These are phyloP conservation scores for Nylanderia fulva DNA, from an alignment of 1,140 invertebrate species.

Conservation along the genomic window DNA sequence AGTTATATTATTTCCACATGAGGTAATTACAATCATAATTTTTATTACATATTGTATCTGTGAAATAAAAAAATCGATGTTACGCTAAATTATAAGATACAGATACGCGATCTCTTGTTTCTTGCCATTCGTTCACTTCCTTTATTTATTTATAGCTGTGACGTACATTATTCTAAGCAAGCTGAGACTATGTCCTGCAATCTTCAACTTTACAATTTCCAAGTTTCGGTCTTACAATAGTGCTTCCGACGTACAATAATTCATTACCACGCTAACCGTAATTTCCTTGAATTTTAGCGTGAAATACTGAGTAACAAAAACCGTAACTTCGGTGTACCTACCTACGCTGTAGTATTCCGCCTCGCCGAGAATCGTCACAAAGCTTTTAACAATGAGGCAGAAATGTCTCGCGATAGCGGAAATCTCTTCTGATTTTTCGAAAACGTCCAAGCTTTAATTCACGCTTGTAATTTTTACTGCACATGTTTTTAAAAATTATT, in stretches of 20 bases:
- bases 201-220: slow-evolving; percentile 57
- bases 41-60: neutral
- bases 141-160: slow-evolving; percentile 6
- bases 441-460: neutral
- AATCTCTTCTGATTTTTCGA: neutral
- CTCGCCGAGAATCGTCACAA: slow-evolving; percentile 30
- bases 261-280: slow-evolving; percentile 63
- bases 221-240: slow-evolving; percentile 50
- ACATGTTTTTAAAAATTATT: neutral
- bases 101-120: neutral
- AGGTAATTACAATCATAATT: neutral
- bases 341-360: neutral
- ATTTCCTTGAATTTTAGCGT: slow-evolving; percentile 56
- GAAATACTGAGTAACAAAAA: slow-evolving; percentile 65
- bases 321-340: slow-evolving; percentile 47
- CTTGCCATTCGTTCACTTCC: slow-evolving; percentile 15
- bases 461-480: neutral
- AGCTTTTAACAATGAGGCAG: slow-evolving; percentile 43
- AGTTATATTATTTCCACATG: neutral
- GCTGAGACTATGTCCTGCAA: slow-evolving; percentile 31
- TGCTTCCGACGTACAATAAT: slow-evolving; percentile 68
- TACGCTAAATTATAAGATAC: neutral
- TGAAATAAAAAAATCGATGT: neutral
- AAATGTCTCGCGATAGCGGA: slow-evolving; percentile 36
- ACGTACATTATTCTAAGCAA: slow-evolving; percentile 39